Base-by-base conservation (phyloP, 2,888 invertebrate genomes). In the Leptinotarsa haldemani region DNA sequence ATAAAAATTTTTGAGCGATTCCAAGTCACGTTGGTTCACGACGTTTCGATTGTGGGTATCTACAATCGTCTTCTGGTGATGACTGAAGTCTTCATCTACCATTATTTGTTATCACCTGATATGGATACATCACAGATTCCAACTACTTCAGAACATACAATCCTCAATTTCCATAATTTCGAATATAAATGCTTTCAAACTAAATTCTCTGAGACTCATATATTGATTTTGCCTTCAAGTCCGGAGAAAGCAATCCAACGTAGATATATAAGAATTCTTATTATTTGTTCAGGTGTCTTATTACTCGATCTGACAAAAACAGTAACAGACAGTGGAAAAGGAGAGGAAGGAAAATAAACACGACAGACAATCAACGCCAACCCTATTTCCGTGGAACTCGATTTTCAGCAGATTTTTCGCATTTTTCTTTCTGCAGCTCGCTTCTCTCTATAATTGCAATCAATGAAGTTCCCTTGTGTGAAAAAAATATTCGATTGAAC, bases 211-310 rank as follows among this genome's bases (percentile, higher is more conserved):
- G n/a, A 7, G 61, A 13, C 4, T 61, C 12, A 61, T n/a, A 53
- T 50, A 74, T 74, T 65, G 69, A 73, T 73, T 73, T 71, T 72
- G 66, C 71, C 68, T 74, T 72, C 64, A 30, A 70, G 63, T 74
- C 72, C 71, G 67, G 25, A 70, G 69, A 52, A 52, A 73, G 58
- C 73, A 70, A 73, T 73, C 61, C 74, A 68, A 47, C 65, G 65
- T 47, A 67, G 74, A 71, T 74, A 64, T 71, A 74, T 71, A 74
- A 74, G 69, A 71, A 71, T 74, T 74, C 74, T 70, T 73, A 71
- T 75, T 76, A 78, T 80, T 80, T 79, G 77, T 76, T 79, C 80
- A 81, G 79, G 80, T 81, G 79, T 80, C 74, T 79, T 77, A 78
- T 81, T 79, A 77, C 79, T 77, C 73, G 73, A 78, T 75, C 76